phyloP scores from a whole-genome alignment of 2,888 invertebrate species.

The Linnaemya vulpina region DNA sequence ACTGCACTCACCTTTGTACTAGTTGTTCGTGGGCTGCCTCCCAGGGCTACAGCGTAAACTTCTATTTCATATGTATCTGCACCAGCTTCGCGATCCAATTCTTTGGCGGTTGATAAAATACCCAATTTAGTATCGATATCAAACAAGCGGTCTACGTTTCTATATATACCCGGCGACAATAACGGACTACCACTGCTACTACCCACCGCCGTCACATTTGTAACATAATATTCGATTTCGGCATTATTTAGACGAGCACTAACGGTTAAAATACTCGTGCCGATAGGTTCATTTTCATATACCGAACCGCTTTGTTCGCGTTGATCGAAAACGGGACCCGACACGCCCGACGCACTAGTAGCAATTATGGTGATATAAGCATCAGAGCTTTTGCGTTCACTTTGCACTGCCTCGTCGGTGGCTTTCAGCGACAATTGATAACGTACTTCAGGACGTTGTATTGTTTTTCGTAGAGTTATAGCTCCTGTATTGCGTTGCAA shows the following conservation, averaged over 20 bases:
- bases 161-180: conserved; percentile 73
- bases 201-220: conserved; percentile 87
- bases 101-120: conserved; percentile 92
- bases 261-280: conserved; percentile 92
- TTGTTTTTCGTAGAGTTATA: conserved; percentile 86
- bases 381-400: conserved; percentile 93
- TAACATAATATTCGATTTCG: conserved; percentile 94
- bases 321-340: conserved; percentile 86
- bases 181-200: conserved; percentile 7
- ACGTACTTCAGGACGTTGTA: conserved; percentile 87
- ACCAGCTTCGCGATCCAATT: conserved; percentile 92
- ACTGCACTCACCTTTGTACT: conserved; percentile 90
- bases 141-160: conserved; percentile 93
- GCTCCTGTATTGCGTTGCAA: conserved; percentile 92
- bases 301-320: conserved; percentile 90
- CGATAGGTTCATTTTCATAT: conserved; percentile 94
- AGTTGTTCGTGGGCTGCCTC: conserved; percentile 88
- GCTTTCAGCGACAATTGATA: conserved; percentile 94
- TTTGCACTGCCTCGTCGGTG: conserved; percentile 95
- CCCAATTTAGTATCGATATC: conserved; percentile 95
- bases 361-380: conserved; percentile 93
- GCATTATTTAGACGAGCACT: conserved; percentile 87
- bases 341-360: conserved; percentile 78
- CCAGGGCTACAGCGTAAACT: conserved; percentile 91
- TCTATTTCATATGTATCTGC: conserved; percentile 92